A percentile compares a stretch with the other conserved stretches of the same genome.
Evolutionary conservation across 2,888 invertebrate species (phyloP).

Genomic region (Pollenia griseotomentosa): DNA sequence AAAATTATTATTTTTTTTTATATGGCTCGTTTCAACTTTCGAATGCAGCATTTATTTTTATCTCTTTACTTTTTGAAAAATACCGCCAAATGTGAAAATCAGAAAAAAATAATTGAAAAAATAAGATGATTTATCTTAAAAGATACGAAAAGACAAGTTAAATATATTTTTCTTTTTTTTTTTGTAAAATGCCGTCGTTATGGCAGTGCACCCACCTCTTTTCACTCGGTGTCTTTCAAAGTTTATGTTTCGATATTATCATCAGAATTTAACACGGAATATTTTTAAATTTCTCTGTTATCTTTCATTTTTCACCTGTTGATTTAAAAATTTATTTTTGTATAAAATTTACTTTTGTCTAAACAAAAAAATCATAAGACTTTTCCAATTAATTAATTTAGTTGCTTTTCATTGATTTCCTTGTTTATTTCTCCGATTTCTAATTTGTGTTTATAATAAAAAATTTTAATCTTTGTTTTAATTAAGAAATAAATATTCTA

Average conservation of each 20-base stretch:
- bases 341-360: background rate
- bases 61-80: background rate
- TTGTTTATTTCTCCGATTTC: background rate
- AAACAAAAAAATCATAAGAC: background rate
- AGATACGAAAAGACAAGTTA: no score
- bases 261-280: background rate
- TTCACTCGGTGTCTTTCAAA: constrained; percentile 1
- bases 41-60: background rate
- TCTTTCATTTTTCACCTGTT: constrained; percentile 2
- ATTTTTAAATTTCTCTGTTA: background rate
- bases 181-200: constrained; percentile 19
- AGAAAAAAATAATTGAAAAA: background rate
- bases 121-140: constrained; percentile 9
- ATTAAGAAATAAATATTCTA: constrained; percentile 8
- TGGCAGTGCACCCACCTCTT: constrained; percentile 22
- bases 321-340: constrained; percentile 9
- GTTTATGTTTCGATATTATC: constrained; percentile 1
- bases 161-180: background rate
- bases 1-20: background rate
- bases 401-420: constrained; percentile 13
- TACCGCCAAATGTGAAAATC: background rate
- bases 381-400: constrained; percentile 3
- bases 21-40: background rate
- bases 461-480: background rate
- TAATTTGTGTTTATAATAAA: background rate